Percentiles rank a stretch among this genome's conserved stretches.
Conservation (phyloP, 2,888 invertebrate species). For the Catocala fraxini region DNA sequence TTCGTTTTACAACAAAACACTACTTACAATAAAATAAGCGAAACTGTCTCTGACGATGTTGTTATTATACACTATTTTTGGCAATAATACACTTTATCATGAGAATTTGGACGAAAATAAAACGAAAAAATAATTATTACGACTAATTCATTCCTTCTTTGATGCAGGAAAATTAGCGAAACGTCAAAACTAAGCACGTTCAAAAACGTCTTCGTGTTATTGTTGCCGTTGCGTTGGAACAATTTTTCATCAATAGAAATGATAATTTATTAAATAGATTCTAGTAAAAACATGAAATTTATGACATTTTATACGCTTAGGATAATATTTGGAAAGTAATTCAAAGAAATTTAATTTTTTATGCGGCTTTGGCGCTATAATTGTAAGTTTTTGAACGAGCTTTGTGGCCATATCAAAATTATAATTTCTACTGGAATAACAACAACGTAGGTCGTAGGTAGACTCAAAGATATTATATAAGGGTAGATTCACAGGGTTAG, state of each 20-base stretch:
- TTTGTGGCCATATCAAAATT: too few relatives aligned
- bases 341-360: too few relatives aligned
- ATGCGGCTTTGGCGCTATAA: too few relatives aligned
- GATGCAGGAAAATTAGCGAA: constrained; percentile 41
- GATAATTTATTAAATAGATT: too few relatives aligned
- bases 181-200: constrained; percentile 37
- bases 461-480: too few relatives aligned
- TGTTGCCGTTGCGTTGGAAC: not conserved
- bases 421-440: too few relatives aligned
- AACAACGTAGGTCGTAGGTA: too few relatives aligned
- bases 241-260: not conserved
- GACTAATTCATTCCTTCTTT: constrained; percentile 68
- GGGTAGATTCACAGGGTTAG: too few relatives aligned
- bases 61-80: constrained; percentile 28
- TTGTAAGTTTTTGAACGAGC: too few relatives aligned
- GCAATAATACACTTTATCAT: constrained; percentile 49
- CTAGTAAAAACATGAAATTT: too few relatives aligned
- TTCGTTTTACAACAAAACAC: constrained; percentile 18
- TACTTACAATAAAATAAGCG: constrained; percentile 41
- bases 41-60: constrained; percentile 24
- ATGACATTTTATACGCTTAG: too few relatives aligned
- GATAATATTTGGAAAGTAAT: too few relatives aligned
- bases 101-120: constrained; percentile 52
- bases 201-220: constrained; percentile 2
- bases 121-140: constrained; percentile 63